Base-by-base conservation (phyloP, 2,888 invertebrate species). In the Chymomyza amoena region DNA sequence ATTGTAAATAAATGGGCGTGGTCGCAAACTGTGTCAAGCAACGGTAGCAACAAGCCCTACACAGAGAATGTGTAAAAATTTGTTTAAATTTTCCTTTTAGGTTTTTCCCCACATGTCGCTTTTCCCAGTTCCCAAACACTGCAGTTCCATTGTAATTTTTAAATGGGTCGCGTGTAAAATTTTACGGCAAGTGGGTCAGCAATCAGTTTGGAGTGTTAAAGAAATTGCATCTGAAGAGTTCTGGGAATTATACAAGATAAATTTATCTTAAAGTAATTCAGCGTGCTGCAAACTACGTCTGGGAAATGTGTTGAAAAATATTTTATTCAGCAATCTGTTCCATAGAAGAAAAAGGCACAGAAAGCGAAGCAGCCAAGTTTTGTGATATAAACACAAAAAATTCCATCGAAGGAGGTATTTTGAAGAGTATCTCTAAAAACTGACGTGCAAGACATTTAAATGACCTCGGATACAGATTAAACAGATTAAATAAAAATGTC, bases 1-100 rank as follows among this genome's bases (percentile, higher is more conserved):
- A 86, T 77, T 83, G 86, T 79, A 86, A 83, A 86, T 81, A 85
- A 83, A 83, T 87, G 83, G 83, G 83, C 72, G 86, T 83, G 88
- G 86, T 67, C 64, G 68, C 73, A 79, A 84, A 87, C 78, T 87
- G 85, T 84, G 88, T 87, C 88, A 88, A 78, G 85, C 82, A 72
- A 84, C 88, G 81, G 76, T 77, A 77, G 77, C 84, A 84, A 68
- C 64, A 72, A 69, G 68, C 36, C 65, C 52, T 75, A 69, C 75
- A 70, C 32, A 32, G 78, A 73, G 86, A 88, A 78, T 81, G 81
- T 81, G 75, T 70, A 81, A 88, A 86, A 88, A 77, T 86, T 80
- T 86, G 84, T 78, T 54, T 54, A 54, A 54, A 54, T 54, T 54
- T 54, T 18, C 16, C 6, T 45, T 15, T 54, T 18, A 5, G 4